These are phyloP conservation scores for Ctenomys sociabilis DNA, from an alignment of 2,113 vertebrate genomes.

Conservation along the genomic window DNA sequence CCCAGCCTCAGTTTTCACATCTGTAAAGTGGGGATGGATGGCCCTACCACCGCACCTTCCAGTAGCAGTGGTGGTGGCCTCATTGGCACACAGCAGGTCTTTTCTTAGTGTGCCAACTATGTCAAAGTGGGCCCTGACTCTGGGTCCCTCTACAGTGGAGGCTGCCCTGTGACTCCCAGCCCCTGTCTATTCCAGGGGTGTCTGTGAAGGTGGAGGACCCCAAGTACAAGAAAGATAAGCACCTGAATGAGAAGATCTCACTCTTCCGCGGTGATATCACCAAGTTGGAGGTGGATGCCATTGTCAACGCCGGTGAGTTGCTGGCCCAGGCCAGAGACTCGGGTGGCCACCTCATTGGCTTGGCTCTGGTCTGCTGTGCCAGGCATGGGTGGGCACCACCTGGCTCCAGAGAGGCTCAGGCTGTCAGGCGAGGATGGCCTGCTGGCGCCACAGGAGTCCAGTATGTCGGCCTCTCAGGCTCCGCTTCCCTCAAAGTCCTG, in stretches of 20 bases:
- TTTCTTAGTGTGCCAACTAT: background rate
- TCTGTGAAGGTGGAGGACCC: constrained; percentile 72
- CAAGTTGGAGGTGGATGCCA: constrained; percentile 91
- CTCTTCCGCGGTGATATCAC: constrained; percentile 92
- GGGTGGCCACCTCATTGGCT: background rate
- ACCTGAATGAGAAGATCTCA: constrained; percentile 91
- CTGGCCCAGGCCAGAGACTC: background rate
- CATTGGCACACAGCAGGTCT: background rate
- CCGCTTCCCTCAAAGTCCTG: constrained; percentile 8
- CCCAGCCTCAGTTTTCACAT: background rate
- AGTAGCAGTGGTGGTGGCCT: accelerated
- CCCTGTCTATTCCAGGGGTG: constrained; percentile 60
- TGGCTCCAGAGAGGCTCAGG: constrained; percentile 50
- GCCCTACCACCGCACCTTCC: accelerated
- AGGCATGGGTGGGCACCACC: background rate
- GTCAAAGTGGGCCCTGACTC: background rate
- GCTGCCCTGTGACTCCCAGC: background rate
- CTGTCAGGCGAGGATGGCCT: background rate
- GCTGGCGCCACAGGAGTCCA: background rate
- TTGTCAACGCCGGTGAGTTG: constrained; percentile 92
- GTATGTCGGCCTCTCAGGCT: background rate
- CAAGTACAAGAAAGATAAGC: constrained; percentile 82
- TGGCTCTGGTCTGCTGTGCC: background rate
- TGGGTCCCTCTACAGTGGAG: background rate
- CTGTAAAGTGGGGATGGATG: background rate